Evolutionary conservation across 2,113 vertebrate species (phyloP), one percentile per base, ranked within the genome.

Genomic region (Megalops atlanticus): DNA sequence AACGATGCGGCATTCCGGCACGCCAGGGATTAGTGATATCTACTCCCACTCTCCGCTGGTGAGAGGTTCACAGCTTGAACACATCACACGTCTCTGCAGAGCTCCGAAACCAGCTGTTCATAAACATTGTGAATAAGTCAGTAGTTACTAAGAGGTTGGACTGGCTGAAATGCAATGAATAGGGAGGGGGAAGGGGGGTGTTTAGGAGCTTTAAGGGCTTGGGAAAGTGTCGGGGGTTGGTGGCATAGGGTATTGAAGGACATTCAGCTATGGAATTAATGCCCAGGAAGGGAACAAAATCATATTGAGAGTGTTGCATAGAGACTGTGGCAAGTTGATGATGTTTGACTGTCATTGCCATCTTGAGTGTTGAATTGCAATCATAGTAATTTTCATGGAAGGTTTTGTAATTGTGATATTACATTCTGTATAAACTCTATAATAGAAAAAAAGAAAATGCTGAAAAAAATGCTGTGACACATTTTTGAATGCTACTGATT

Each of bases 301-400:
- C 49, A 7, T 7, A 31, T 64, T 8, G 31, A 64, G 58, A 7
- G n/a, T n/a, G n/a, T 64, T 64, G 36, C n/a, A 21, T 3, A 38
- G 43, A 33, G 14, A 43, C 40, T 41, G 58, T 43, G n/a, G 21
- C 40, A 47, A 11, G 3, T 24, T 1, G 14, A 68, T 40, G 21
- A 33, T 64, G 12, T 7, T 39, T 24, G 74, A 7, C 24, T 81
- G 31, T 27, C 74, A 71, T 7, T 81, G 36, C 64, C 77, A 71
- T 68, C 71, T 69, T 33, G 40, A 36, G 4, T 64, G 80, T 70
- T 77, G 33, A 36, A 72, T 69, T 27, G 43, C 39, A 47, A 47
- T 11, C 58, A 31, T 54, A 76, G 27, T 0, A 3, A 39, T 54
- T 49, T 18, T 35, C 8, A 54, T 52, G 4, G 47, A 33, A 2